These are phyloP conservation scores for Drosophila multiciliata DNA, from an alignment of 2,888 invertebrate species.

Conservation along the genomic window DNA sequence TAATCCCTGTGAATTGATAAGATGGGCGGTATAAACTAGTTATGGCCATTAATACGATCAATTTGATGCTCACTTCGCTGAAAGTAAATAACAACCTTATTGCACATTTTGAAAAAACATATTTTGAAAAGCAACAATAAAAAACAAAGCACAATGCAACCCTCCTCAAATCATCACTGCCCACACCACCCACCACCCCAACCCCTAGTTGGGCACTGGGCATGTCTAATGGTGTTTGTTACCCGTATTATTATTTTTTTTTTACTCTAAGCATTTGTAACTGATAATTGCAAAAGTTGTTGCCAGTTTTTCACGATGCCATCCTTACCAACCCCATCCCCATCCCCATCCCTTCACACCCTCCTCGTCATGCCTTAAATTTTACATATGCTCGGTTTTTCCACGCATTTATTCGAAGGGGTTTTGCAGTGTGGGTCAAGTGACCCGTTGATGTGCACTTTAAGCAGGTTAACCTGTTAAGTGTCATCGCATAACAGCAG, in stretches of 20 bases:
- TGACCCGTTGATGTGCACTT: conserved; percentile 77
- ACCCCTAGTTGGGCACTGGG: conserved; percentile 2
- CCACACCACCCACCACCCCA: background rate
- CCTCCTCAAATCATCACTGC: conserved; percentile 13
- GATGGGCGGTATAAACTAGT: conserved; percentile 85
- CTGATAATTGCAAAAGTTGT: conserved; percentile 76
- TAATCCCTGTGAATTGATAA: conserved; percentile 84
- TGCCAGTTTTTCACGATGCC: conserved; percentile 36
- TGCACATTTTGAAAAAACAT: conserved; percentile 72
- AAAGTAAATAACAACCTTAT: conserved; percentile 83
- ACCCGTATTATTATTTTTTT: conserved; percentile 51
- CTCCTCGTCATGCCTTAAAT: conserved; percentile 41
- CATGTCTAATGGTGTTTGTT: conserved; percentile 64
- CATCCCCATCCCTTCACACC: background rate
- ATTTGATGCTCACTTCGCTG: conserved; percentile 85
- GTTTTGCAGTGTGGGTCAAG: conserved; percentile 62
- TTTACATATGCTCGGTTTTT: conserved; percentile 59
- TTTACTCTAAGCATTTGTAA: conserved; percentile 55
- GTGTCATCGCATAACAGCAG: conserved; percentile 42
- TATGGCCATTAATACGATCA: conserved; percentile 85
- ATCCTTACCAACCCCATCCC: conserved; percentile 7
- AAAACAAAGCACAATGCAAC: conserved; percentile 12
- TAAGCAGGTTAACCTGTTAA: conserved; percentile 78
- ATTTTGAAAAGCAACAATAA: conserved; percentile 32
- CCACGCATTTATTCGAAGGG: conserved; percentile 27